Conservation (phyloP, 2,888 invertebrate genomes). For the Drosophila yooni region DNA sequence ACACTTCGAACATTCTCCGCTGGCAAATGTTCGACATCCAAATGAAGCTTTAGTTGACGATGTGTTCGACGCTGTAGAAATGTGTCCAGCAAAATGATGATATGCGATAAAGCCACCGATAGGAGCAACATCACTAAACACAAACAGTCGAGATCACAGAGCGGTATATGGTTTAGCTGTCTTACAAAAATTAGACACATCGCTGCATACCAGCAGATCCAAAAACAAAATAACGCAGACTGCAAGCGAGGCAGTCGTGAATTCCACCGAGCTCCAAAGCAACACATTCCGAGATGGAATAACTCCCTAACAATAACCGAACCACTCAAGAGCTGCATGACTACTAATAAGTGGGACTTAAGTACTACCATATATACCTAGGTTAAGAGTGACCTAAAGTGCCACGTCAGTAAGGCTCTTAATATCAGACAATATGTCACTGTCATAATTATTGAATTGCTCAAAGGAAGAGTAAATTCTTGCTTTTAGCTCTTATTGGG, state of each 20-base stretch:
- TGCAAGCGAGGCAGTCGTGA: constrained; percentile 30
- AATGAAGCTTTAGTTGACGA: neutral
- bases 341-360: neutral
- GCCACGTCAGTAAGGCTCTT: constrained; percentile 10
- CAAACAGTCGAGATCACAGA: constrained; percentile 48
- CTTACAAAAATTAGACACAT: constrained; percentile 7
- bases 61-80: constrained; percentile 16
- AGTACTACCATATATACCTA: too few relatives aligned
- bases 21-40: neutral
- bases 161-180: accelerated
- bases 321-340: constrained; percentile 5
- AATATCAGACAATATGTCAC: constrained; percentile 15
- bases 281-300: constrained; percentile 24
- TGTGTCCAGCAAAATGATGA: constrained; percentile 41
- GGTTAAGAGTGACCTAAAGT: neutral
- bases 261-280: constrained; percentile 39
- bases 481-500: neutral
- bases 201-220: constrained; percentile 50
- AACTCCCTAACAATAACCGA: constrained; percentile 2
- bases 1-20: neutral
- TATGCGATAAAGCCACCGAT: constrained; percentile 32
- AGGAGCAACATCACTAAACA: constrained; percentile 21
- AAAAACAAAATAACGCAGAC: constrained; percentile 24
- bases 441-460: constrained; percentile 19
- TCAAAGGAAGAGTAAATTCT: neutral